Evolutionary conservation across 2,888 invertebrate genomes (phyloP).

Genomic region (Spilarctia lutea): DNA sequence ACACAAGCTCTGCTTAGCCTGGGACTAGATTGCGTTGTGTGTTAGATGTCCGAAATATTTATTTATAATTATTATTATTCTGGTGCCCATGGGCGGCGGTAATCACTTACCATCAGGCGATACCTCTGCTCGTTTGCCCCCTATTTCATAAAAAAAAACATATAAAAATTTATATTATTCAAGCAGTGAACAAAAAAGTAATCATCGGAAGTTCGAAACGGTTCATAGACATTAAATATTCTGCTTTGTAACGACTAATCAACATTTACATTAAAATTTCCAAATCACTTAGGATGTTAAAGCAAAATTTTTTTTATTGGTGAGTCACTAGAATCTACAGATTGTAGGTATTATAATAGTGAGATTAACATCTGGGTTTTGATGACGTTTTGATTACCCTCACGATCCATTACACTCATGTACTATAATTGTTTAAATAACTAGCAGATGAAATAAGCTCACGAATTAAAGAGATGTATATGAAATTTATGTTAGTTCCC

Average conservation of each 20-base stretch:
- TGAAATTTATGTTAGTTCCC: neutral
- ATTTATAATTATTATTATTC: too few species aligned
- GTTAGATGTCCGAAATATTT: too few species aligned
- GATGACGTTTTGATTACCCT: conserved; percentile 12
- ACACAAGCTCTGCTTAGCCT: too few species aligned
- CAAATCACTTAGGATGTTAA: neutral
- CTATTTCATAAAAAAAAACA: too few species aligned
- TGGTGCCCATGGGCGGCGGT: too few species aligned
- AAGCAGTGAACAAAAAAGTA: too few species aligned
- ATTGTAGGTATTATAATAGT: too few species aligned
- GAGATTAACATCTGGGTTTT: neutral
- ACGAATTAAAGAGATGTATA: neutral
- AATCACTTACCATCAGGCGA: too few species aligned
- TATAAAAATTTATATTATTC: too few species aligned
- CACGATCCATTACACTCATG: conserved; percentile 5
- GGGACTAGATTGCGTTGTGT: too few species aligned
- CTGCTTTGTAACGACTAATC: neutral
- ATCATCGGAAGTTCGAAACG: too few species aligned
- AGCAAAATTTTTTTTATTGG: neutral
- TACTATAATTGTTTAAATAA: neutral
- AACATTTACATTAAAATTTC: neutral
- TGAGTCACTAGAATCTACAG: neutral
- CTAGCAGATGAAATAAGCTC: neutral
- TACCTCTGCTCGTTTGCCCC: too few species aligned
- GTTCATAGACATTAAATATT: neutral